Evolutionary conservation across 2,888 invertebrate genomes (phyloP), one percentile per base, ranked within the genome.

Genomic region (Thumatha senex): DNA sequence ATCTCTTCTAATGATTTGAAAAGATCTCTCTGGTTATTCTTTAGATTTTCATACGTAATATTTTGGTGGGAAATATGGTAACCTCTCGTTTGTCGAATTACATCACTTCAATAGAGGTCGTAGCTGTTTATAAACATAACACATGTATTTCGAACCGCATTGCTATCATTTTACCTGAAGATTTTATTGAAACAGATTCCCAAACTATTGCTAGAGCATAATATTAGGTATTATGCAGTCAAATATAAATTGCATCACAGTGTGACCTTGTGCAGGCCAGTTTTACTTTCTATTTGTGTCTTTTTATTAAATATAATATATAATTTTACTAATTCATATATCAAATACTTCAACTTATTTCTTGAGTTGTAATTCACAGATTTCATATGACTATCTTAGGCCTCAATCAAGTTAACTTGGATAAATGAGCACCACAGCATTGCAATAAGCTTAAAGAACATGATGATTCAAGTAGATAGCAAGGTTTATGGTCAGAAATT

Each of bases 11-110:
- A 44, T 15, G 48, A 18, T 53, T 54, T 46, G 46, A 56, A 61
- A 42, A 52, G 47, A 40, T 49, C 34, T 34, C 40, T 46, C 24
- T 13, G 54, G 24, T 46, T 15, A 48, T 55, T 71, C 48, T 39
- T 40, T 43, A 54, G 46, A 57, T 59, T 48, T 48, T 36, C 31
- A 50, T 38, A 36, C 61, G 44, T 54, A 62, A 68, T 63, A 69
- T 86, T 87, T 89, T 88, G 90, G 90, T 85, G 90, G 90, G 89
- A 89, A 89, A 86, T 71, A 60, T 73, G 69, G 75, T 90, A 90
- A 89, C 89, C 90, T 90, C 88, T 80, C 69, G 65, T 70, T 72
- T 61, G 67, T 62, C 69, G 75, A 82, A 82, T 89, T 89, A 87
- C 88, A 89, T 89, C 86, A 88, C 67, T 78, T 57, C 60, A 54